phyloP scores from a whole-genome alignment of 2,888 invertebrate species.

The Strigamia transsilvanica region DNA sequence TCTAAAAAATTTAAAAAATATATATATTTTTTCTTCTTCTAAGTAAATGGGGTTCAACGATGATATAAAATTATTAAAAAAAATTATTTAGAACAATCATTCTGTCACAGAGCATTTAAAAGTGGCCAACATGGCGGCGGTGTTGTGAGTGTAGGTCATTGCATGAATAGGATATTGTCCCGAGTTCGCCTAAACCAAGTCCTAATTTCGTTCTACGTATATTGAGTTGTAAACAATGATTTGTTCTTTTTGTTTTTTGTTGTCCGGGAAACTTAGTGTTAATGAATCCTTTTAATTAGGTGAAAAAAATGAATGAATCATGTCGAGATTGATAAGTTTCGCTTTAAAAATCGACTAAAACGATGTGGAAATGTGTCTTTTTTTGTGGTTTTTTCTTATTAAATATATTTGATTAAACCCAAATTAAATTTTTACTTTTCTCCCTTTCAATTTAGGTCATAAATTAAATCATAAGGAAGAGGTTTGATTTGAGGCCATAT shows the following conservation, averaged over 20 bases:
- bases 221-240: background rate
- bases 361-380: too few relatives aligned
- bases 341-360: background rate
- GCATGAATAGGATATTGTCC: constrained; percentile 42
- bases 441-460: constrained; percentile 14
- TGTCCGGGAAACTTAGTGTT: background rate
- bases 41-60: background rate
- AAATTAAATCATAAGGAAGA: constrained; percentile 33
- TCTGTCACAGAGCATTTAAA: background rate
- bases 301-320: background rate
- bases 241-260: background rate
- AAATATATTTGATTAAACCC: background rate
- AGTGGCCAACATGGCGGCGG: constrained; percentile 3
- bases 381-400: background rate
- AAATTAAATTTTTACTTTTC: background rate
- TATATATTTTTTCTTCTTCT: background rate
- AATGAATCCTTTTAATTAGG: background rate
- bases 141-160: constrained; percentile 35
- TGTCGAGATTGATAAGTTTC: too few relatives aligned
- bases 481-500: background rate
- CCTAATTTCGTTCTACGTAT: background rate
- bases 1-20: background rate
- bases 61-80: background rate
- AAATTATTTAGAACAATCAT: background rate
- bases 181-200: constrained; percentile 27